Percentiles rank a stretch among this genome's conserved stretches.
phyloP scores from a whole-genome alignment of 2,888 invertebrate species.

The Zootermopsis nevadensis region DNA sequence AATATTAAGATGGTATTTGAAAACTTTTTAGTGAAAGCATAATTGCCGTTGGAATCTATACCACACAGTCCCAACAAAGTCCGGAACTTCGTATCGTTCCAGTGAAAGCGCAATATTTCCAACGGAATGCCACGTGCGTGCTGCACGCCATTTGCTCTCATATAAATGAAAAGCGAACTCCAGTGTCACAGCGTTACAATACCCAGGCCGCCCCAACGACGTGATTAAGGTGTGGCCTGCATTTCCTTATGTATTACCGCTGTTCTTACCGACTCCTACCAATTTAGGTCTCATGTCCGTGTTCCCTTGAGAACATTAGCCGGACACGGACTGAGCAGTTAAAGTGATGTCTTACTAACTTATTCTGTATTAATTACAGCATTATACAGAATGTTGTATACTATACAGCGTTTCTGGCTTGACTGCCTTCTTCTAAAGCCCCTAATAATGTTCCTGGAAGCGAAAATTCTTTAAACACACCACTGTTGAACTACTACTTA shows the following conservation, averaged over 20 bases:
- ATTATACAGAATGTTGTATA: too few relatives aligned
- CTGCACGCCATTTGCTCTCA: neutral
- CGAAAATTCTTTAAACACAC: too few relatives aligned
- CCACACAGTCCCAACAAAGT: too few relatives aligned
- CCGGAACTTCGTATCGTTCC: too few relatives aligned
- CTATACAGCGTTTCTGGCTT: too few relatives aligned
- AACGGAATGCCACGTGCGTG: constrained; percentile 10
- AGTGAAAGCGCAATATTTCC: neutral
- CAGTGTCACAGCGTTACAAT: neutral
- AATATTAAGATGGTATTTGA: too few relatives aligned
- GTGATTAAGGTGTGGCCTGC: neutral
- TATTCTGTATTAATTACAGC: too few relatives aligned
- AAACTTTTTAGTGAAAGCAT: too few relatives aligned
- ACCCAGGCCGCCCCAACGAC: neutral
- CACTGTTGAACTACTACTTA: too few relatives aligned
- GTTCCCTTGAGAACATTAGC: neutral
- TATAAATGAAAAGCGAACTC: constrained; percentile 1
- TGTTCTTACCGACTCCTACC: neutral
- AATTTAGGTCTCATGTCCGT: neutral
- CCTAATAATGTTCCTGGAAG: too few relatives aligned
- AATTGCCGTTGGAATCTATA: too few relatives aligned
- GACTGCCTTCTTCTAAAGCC: too few relatives aligned
- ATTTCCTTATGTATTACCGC: neutral
- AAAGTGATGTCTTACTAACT: constrained; percentile 1
- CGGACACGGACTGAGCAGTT: neutral